phyloP scores from a whole-genome alignment of 2,888 invertebrate species.

The Proisotoma minuta region DNA sequence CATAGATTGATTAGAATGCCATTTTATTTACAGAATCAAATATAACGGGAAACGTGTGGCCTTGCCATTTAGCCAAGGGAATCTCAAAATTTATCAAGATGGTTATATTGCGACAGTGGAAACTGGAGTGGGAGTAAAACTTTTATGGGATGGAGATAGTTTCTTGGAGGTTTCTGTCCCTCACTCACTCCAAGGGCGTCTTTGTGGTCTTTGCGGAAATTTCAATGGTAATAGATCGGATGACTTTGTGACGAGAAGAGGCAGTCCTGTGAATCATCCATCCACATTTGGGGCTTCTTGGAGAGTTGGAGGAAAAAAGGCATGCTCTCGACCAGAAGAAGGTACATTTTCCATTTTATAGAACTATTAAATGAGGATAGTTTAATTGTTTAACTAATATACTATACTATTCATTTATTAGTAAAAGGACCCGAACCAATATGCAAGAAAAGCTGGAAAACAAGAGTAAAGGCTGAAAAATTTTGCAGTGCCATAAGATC shows the following conservation, averaged over 20 bases:
- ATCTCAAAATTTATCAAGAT: slow-evolving; percentile 55
- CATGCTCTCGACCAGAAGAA: slow-evolving; percentile 59
- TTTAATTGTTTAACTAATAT: neutral
- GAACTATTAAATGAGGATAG: slow-evolving; percentile 2
- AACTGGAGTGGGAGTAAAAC: slow-evolving; percentile 60
- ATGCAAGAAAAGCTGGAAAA: slow-evolving; percentile 44
- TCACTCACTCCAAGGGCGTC: slow-evolving; percentile 73
- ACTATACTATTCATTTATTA: slow-evolving; percentile 47
- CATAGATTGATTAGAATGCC: too few relatives aligned
- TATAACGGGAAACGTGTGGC: slow-evolving; percentile 71
- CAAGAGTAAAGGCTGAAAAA: slow-evolving; percentile 50
- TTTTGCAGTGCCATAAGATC: slow-evolving; percentile 55
- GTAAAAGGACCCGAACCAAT: slow-evolving; percentile 49
- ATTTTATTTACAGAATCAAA: too few relatives aligned
- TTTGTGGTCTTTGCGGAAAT: slow-evolving; percentile 93
- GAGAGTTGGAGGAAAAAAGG: slow-evolving; percentile 76
- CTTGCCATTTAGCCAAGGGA: slow-evolving; percentile 61
- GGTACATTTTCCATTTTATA: slow-evolving; percentile 28
- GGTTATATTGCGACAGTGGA: slow-evolving; percentile 52
- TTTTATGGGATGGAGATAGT: slow-evolving; percentile 90
- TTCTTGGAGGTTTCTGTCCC: slow-evolving; percentile 80
- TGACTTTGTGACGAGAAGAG: slow-evolving; percentile 54
- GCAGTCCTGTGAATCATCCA: slow-evolving; percentile 60
- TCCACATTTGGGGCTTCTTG: slow-evolving; percentile 79
- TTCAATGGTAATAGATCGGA: slow-evolving; percentile 74